phyloP scores from a whole-genome alignment of 2,113 vertebrate genomes.

The Lophochroa leadbeateri region DNA sequence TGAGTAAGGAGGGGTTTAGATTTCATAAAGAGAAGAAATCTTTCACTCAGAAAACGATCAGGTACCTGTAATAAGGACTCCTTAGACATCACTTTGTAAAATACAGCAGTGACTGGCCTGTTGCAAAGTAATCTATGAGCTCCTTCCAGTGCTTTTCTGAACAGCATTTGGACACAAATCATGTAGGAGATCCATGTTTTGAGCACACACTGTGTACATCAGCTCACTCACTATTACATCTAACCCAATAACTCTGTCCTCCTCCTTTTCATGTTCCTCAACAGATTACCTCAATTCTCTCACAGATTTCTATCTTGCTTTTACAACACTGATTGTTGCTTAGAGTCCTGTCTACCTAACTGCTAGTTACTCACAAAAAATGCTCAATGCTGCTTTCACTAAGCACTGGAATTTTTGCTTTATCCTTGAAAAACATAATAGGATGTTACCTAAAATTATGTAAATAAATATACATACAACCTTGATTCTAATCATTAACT shows the following conservation, averaged over 20 bases:
- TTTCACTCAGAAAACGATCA: constrained; percentile 8
- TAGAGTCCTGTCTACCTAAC: background rate
- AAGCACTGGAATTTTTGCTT: background rate
- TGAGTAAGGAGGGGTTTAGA: background rate
- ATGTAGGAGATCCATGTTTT: background rate
- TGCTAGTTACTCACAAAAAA: background rate
- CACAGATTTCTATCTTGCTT: background rate
- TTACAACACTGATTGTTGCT: background rate
- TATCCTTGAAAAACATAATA: background rate
- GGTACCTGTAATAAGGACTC: background rate
- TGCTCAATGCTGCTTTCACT: background rate
- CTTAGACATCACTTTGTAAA: background rate
- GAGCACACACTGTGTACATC: background rate
- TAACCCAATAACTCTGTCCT: background rate
- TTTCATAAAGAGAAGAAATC: background rate
- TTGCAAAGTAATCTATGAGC: background rate
- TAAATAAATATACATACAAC: background rate
- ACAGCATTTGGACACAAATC: background rate
- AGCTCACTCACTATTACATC: background rate
- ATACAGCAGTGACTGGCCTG: background rate
- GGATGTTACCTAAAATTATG: background rate
- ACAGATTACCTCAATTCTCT: background rate
- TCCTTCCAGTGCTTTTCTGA: background rate
- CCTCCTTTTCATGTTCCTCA: background rate
- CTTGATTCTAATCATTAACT: background rate